These are phyloP conservation scores for Carcina quercana DNA, from an alignment of 2,888 invertebrate species.

Conservation along the genomic window DNA sequence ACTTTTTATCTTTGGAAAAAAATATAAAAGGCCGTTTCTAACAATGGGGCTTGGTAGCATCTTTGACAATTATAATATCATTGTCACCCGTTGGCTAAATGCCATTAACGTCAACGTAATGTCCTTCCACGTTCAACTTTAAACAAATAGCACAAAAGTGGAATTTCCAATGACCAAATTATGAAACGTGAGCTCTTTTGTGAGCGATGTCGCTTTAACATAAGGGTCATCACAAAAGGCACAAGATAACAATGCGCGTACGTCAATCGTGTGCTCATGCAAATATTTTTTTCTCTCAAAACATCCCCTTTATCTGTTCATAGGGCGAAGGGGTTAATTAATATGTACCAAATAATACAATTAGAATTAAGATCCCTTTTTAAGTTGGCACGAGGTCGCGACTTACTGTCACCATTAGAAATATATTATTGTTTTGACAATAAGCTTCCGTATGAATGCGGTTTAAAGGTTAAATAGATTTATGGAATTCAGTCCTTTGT, in stretches of 20 bases:
- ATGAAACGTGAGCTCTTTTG: constrained; percentile 34
- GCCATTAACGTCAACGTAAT: constrained; percentile 34
- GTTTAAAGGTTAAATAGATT: constrained; percentile 56
- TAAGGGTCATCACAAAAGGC: constrained; percentile 74
- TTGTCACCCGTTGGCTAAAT: constrained; percentile 29
- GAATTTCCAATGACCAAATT: constrained; percentile 30
- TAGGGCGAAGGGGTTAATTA: constrained; percentile 70
- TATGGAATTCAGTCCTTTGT: constrained; percentile 54
- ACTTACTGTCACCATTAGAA: constrained; percentile 67
- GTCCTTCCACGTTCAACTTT: constrained; percentile 40
- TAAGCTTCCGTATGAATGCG: constrained; percentile 48
- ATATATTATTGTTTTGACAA: constrained; percentile 66
- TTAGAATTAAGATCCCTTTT: constrained; percentile 64
- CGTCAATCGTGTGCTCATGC: constrained; percentile 74
- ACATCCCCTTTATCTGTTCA: constrained; percentile 67
- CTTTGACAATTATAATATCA: constrained; percentile 74
- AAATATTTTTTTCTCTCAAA: constrained; percentile 70
- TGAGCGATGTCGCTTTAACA: constrained; percentile 43
- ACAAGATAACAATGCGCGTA: constrained; percentile 69
- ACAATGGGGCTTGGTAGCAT: constrained; percentile 72
- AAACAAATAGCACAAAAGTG: constrained; percentile 33
- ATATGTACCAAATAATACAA: constrained; percentile 69
- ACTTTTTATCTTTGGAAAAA: constrained; percentile 72
- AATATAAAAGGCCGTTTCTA: constrained; percentile 65
- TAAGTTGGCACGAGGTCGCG: constrained; percentile 62